Percentiles rank a stretch among this genome's conserved stretches.
phyloP scores from a whole-genome alignment of 2,113 vertebrate genomes.

The Nothoprocta pentlandii region DNA sequence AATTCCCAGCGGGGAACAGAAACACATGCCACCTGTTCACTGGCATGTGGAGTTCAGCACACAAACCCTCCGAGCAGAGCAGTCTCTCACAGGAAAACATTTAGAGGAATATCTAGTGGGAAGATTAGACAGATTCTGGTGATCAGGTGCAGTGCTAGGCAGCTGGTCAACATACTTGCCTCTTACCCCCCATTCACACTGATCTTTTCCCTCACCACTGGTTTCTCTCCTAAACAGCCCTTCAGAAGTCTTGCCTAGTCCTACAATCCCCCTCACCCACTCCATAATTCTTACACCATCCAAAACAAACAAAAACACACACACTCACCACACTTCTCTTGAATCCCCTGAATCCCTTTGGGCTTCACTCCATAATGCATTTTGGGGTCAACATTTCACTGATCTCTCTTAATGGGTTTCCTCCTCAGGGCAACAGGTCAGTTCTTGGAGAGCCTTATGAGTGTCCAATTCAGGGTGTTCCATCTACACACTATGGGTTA shows the following conservation, averaged over 20 bases:
- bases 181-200: accelerated
- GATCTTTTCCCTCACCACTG: background rate
- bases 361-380: background rate
- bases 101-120: background rate
- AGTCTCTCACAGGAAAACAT: background rate
- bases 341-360: background rate
- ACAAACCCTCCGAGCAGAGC: background rate
- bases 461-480: background rate
- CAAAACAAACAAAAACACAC: too few relatives aligned
- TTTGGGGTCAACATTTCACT: background rate
- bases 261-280: background rate
- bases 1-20: background rate
- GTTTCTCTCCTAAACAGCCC: background rate
- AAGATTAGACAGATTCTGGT: background rate
- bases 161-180: too few relatives aligned
- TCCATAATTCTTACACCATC: background rate
- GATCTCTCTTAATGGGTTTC: background rate
- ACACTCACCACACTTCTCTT: background rate
- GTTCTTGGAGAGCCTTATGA: background rate
- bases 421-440: background rate
- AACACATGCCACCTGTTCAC: background rate
- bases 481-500: background rate
- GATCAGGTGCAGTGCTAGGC: background rate
- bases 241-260: background rate
- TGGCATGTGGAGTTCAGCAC: background rate